Base-by-base conservation (phyloP, 2,113 vertebrate species). In the Mola mola region DNA sequence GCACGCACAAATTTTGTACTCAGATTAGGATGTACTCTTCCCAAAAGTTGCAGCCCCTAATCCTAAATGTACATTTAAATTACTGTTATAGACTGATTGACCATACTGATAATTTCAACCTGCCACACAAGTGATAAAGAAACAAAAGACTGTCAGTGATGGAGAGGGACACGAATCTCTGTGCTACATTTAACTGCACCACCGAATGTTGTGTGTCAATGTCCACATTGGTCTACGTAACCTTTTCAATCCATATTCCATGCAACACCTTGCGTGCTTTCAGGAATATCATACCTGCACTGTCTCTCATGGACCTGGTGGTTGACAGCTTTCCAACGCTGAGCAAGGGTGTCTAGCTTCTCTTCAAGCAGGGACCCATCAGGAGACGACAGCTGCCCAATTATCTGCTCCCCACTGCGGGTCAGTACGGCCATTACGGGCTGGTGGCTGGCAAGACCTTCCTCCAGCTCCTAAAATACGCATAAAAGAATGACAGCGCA, bases 281-380 rank as follows among this genome's bases (percentile, higher is more conserved):
- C 17, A 1, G 26, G 49, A 46, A 63, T 16, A 55, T 16, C 11
- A 10, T 93, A 99, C 97, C 95, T 95, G 74, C 72, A 90, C 28
- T 92, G 90, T 58, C 94, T 90, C 1, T 94, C 94, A 67, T 88
- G 78, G 53, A 95, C 87, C 53, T 94, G 92, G 0, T 48, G 37
- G 0, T 85, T 73, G 31, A 96, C 62, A 1, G 69, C 74, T 43
- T 78, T 91, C 93, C 95, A 98, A 19, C 95, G 94, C 16, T 91
- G 92, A 47, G 92, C 90, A 48, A 99, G 64, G 15, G 51, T 78
- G 0, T 90, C 74, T 52, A 98, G 89, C 74, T 96, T 96, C 59
- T 96, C 95, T 72, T 94, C 92, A 4, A 99, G 87, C 73, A 97
- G 92, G 60, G 87, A 86, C 43, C 94, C 92, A 0, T 96, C 95